Evolutionary conservation across 2,113 vertebrate species (phyloP), one percentile per base, ranked within the genome.

Genomic region (Arenaria interpres): DNA sequence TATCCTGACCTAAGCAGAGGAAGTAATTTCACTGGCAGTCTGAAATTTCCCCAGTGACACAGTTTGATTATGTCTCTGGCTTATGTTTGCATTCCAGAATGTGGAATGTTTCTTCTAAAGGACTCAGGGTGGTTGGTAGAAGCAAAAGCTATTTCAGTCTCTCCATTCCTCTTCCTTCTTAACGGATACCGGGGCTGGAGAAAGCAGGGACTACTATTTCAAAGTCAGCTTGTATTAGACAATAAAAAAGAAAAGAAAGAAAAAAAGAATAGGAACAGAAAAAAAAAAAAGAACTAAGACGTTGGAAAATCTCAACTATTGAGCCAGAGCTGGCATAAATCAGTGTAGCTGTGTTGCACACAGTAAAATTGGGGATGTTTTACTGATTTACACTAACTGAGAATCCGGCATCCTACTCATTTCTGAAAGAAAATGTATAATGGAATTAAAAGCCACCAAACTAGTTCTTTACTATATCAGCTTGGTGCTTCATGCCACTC

Each of bases 91-190:
- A 84, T 92, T 93, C 79, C 88, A 92, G 81, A 75, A 78, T 41
- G 16, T 86, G 85, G 43, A 94, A 90, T 88, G 35, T 93, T 90
- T 93, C 67, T 93, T 86, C 63, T 75, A 45, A 93, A 75, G 72
- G 72, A 81, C 22, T 66, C 2, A 3, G 17, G 57, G 20, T 95
- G 48, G 45, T 54, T 80, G 28, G 37, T 41, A 68, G 19, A 94
- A 90, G 78, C 50, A 75, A 91, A 83, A 88, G 32, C 54, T 94
- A 79, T 95, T 96, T 90, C 59, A 32, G 62, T 67, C 54, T 88
- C 50, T 91, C 45, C 6, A 3, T 90, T 91, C 48, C 53, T 75
- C 14, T 74, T 91, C 43, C 53, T 68, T 68, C 60, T 77, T 95
- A 59, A 22, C 24, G 35, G 79, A 43, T 85, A 62, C 28, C 88